Base-by-base conservation (phyloP, 2,797 vertebrate genomes). In the Trematomus bernacchii region DNA sequence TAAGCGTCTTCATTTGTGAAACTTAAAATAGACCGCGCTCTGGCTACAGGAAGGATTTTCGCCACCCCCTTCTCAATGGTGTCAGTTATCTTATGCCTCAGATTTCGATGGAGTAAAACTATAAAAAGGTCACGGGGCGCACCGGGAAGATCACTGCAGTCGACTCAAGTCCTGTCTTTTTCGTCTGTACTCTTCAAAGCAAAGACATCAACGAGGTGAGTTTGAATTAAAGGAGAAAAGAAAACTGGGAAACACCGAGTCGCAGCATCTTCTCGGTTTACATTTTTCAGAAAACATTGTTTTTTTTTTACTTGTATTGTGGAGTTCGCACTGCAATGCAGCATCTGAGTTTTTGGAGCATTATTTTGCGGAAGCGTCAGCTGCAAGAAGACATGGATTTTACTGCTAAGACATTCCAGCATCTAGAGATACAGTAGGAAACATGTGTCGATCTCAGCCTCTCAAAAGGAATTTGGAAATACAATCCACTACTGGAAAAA, bases 1-100 rank as follows among this genome's bases (percentile, higher is more conserved):
- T 96, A 96, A 95, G 95, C 94, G 94, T 95, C 95, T 95, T 96
- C 92, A 87, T 93, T 94, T 96, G 94, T 93, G 91, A 89, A 93
- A 94, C 93, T 90, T 90, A 95, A 96, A 95, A 96, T 96, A 96
- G 95, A 91, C 62, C 10, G 21, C 80, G 76, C 87, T 83, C 83
- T 89, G 86, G 86, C 91, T 52, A 68, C 82, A 62, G 90, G 85
- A 61, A 66, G 70, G 67, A 76, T 90, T 87, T 91, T 92, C 63
- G 50, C 75, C 87, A 53, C 83, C 91, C 78, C 57, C 79, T 65
- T 69, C 79, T 71, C 67, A 53, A 60, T 73, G 94, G 95, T 95
- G 94, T 95, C 95, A 84, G 88, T 94, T 96, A 84, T 92, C 93
- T 93, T 94, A 84, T 89, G 91, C 93, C 87, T 94, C 92, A 63